Conservation (phyloP, 1,140 invertebrate species). For the Drosophila orena region DNA sequence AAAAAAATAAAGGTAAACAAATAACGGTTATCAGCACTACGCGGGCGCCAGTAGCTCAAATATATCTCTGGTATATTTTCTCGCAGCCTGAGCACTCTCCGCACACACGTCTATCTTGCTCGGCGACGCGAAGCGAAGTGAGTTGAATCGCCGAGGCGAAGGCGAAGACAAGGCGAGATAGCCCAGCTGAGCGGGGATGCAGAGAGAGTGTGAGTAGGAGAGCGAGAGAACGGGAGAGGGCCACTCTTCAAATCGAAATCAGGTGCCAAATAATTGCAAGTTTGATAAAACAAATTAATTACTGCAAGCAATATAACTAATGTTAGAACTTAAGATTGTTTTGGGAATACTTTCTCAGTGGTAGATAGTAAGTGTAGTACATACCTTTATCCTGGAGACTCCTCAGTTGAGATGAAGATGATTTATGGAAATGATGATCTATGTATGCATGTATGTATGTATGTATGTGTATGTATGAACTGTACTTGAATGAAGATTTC, state of each 20-base stretch:
- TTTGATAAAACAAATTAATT: not conserved
- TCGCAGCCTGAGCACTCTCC: not conserved
- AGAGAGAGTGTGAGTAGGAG: not conserved
- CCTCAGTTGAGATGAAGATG: not conserved
- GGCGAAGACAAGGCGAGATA: not conserved
- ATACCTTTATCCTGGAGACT: not conserved
- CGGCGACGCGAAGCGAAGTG: slow-evolving; percentile 50
- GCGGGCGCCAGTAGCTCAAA: slow-evolving; percentile 3
- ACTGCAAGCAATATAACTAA: too few species aligned
- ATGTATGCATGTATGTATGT: not conserved
- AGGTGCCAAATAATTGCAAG: too few species aligned
- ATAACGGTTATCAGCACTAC: slow-evolving; percentile 14
- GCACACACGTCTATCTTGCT: slow-evolving; percentile 19
- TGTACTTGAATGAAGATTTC: not conserved
- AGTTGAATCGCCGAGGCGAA: slow-evolving; percentile 2
- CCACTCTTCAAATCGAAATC: not conserved
- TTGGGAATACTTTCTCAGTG: too few species aligned
- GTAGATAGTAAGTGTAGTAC: not conserved
- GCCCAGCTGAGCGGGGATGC: not conserved
- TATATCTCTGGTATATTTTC: not conserved
- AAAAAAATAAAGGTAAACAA: slow-evolving; percentile 9
- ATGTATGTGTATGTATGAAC: too few species aligned
- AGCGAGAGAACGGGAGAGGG: not conserved
- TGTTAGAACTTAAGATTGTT: too few species aligned
- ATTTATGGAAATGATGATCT: not conserved